Evolutionary conservation across 1,140 invertebrate species (phyloP), one percentile per base, ranked within the genome.

Genomic region (Agraylea sexmaculata): DNA sequence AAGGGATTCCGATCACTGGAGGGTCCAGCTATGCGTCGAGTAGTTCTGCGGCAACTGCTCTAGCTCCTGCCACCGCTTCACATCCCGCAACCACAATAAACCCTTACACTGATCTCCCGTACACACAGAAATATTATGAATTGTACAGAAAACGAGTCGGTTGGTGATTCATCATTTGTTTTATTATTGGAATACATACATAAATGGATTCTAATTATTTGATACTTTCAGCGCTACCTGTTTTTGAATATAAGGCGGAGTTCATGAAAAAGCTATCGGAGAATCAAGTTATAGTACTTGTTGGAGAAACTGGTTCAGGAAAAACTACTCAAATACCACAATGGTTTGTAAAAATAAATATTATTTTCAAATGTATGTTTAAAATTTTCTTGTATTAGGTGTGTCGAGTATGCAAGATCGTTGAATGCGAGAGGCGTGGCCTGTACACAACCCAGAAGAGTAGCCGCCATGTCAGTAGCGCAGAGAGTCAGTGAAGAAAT

Each of bases 381-480:
- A 28, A 19, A 18, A 22, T 38, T 33, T 31, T 25, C 21, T 33
- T 38, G 17, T n/a, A n/a, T n/a, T 16, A 49, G 90, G 89, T 94
- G 90, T 62, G 83, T 94, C 1, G 90, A 96, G 50, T 94, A 82
- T 70, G 83, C 89, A 0, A 58, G 70, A 13, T 70, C 77, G 8
- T 66, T 75, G 29, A 80, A 80, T 0, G 70, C 61, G 57, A 88
- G 83, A 58, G 87, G 81, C 10, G 93, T 99, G 0, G 91, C 92
- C 4, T 99, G 96, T 66, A 99, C 96, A 0, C 93, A 97, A 58
- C 95, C 95, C 0, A 70, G 95, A 53, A 66, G 96, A 72, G 96
- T 99, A 32, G 95, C 95, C 11, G 95, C 96, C 11, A 99, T 99
- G 94, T 93, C 88, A 2, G 95, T 99, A 0, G 93, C 95, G 1